Evolutionary conservation across 2,888 invertebrate genomes (phyloP), one percentile per base, ranked within the genome.

Genomic region (Xestia ashworthii): DNA sequence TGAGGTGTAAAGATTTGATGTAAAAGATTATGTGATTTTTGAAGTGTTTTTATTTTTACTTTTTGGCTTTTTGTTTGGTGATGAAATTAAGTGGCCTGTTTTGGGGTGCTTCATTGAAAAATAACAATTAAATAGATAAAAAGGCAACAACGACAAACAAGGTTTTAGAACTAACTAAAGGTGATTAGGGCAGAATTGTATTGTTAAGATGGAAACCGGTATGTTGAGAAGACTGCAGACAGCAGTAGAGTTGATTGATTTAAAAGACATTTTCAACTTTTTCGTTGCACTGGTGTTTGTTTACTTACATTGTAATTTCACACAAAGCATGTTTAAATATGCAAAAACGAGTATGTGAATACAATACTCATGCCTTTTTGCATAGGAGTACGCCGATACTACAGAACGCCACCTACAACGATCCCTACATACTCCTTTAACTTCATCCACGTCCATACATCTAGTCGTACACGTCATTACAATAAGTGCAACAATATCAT

Each of bases 1-100:
- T 8, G 19, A 74, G 71, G 70, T 64, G 44, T 22, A 19, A 68
- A 22, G 53, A 74, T 55, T 55, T 38, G 4, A 55, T 46, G 50
- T 50, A n/a, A 60, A 67, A 46, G 22, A 53, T 25, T 58, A 44
- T 44, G n/a, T 25, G 12, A 25, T 60, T 72, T 58, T 25, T 22
- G 48, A 19, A 19, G 50, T 75, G 46, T 65, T 55, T n/a, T n/a
- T n/a, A n/a, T n/a, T n/a, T n/a, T n/a, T 46, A 55, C 11, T 19
- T 68, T 62, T 62, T 60, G 58, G 11, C 38, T 76, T 53, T 8
- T 16, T 50, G 50, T 19, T 50, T 50, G 6, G 9, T 11, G 6
- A 25, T n/a, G 6, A 19, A 58, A 58, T 66, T 16, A 16, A 19
- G 4, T 22, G n/a, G 4, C 19, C 5, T 53, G 8, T 53, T 48